Evolutionary conservation across 2,888 invertebrate genomes (phyloP).

Genomic region (Pteria penguin): DNA sequence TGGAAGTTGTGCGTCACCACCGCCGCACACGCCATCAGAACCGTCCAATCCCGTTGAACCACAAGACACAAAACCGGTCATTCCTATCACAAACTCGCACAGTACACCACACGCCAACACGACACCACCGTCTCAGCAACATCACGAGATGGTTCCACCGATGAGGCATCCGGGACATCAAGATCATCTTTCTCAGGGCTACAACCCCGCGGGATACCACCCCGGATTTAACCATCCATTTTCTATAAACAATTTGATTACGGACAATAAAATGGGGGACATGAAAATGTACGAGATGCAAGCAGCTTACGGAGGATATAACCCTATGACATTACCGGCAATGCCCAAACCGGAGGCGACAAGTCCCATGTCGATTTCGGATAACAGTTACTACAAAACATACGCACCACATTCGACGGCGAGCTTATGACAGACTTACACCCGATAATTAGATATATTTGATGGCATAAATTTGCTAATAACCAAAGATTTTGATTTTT

Average conservation of each 20-base stretch:
- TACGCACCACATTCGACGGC: constrained; percentile 71
- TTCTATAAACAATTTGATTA: constrained; percentile 95
- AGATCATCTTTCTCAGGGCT: constrained; percentile 40
- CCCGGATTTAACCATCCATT: constrained; percentile 89
- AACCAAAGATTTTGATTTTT: constrained; percentile 45
- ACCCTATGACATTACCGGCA: constrained; percentile 59
- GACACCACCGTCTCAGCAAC: constrained; percentile 38
- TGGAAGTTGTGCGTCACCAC: constrained; percentile 50
- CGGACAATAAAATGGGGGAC: constrained; percentile 89
- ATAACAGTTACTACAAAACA: constrained; percentile 72
- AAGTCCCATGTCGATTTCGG: constrained; percentile 53
- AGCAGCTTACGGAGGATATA: constrained; percentile 69
- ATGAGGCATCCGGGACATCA: constrained; percentile 43
- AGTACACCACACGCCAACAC: constrained; percentile 35
- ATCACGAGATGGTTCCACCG: constrained; percentile 50
- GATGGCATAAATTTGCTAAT: constrained; percentile 21
- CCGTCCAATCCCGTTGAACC: constrained; percentile 22
- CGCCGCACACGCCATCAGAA: constrained; percentile 35
- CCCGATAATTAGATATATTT: no score
- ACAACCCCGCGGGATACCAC: constrained; percentile 73
- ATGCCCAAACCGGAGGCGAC: constrained; percentile 38
- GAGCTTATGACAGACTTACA: constrained; percentile 73
- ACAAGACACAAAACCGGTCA: constrained; percentile 41
- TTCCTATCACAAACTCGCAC: constrained; percentile 45
- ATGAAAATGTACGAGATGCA: constrained; percentile 86